A percentile compares a stretch with the other conserved stretches of the same genome.
Conservation (phyloP, 2,888 invertebrate genomes). For the Torymus auratus region DNA sequence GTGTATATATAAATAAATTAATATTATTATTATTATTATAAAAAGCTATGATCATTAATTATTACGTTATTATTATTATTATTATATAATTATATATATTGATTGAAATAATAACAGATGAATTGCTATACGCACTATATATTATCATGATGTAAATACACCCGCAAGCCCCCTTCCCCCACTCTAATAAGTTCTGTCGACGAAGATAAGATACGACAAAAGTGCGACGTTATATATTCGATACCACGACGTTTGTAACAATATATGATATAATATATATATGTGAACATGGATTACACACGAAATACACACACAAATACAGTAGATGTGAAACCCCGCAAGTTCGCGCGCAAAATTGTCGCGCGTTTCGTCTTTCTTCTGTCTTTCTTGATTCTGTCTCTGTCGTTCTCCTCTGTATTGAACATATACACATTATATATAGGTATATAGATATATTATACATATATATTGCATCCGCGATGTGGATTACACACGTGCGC, state of each 20-base stretch:
- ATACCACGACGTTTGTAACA: constrained; percentile 66
- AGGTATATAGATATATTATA: not conserved
- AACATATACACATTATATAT: too few species aligned
- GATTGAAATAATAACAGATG: constrained; percentile 41
- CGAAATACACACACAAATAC: constrained; percentile 65
- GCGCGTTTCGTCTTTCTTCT: constrained; percentile 9
- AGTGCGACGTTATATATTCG: constrained; percentile 59
- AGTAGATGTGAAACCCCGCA: constrained; percentile 54
- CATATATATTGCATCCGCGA: constrained; percentile 21
- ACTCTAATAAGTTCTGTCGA: not conserved
- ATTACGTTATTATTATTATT: constrained; percentile 7
- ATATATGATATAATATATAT: constrained; percentile 59
- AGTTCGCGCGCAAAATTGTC: constrained; percentile 27
- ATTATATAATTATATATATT: constrained; percentile 25
- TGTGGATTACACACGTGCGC: constrained; percentile 1
- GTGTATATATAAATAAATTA: constrained; percentile 60
- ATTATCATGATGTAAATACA: constrained; percentile 63
- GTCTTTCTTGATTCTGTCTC: not conserved
- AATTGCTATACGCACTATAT: constrained; percentile 43
- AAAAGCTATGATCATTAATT: constrained; percentile 25
- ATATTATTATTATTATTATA: constrained; percentile 44
- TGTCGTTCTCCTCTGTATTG: not conserved
- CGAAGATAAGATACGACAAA: constrained; percentile 1
- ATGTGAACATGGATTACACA: constrained; percentile 58
- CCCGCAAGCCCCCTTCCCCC: not conserved